Percentiles rank a stretch among this genome's conserved stretches.
Evolutionary conservation across 53 echinoderm and acorn worm species (phyloP).

Genomic region (Holothuria leucospilota): DNA sequence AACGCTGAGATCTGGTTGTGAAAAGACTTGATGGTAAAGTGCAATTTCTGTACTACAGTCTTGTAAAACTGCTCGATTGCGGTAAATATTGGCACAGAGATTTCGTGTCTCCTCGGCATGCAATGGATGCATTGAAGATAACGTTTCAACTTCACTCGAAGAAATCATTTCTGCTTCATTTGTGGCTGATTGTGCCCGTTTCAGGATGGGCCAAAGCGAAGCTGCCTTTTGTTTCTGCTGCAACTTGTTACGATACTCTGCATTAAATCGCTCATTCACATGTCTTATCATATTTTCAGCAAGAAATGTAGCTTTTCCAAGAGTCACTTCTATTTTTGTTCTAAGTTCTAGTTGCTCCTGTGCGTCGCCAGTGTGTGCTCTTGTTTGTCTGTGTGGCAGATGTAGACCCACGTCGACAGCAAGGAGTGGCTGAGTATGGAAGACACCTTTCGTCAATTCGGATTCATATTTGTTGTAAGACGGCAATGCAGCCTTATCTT

Average conservation of each 20-base stretch:
- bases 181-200: not conserved
- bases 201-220: conserved; percentile 1
- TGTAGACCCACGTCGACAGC: not conserved
- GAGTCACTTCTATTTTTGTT: not conserved
- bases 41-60: not conserved
- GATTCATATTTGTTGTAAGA: not conserved
- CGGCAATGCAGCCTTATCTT: not conserved
- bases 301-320: not conserved
- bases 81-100: conserved; percentile 21
- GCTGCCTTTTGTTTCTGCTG: not conserved
- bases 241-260: not conserved
- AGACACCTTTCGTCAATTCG: not conserved
- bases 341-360: not conserved
- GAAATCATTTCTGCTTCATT: not conserved
- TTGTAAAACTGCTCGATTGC: not conserved
- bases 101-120: conserved; percentile 42
- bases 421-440: not conserved
- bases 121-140: conserved; percentile 15
- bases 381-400: not conserved
- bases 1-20: not conserved
- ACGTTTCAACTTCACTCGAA: conserved; percentile 20
- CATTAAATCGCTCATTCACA: not conserved
- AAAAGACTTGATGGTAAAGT: not conserved
- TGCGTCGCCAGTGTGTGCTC: not conserved
- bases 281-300: not conserved